Percentiles rank a stretch among this genome's conserved stretches.
Conservation (phyloP, 1,140 invertebrate species). For the Homalodisca vitripennis region DNA sequence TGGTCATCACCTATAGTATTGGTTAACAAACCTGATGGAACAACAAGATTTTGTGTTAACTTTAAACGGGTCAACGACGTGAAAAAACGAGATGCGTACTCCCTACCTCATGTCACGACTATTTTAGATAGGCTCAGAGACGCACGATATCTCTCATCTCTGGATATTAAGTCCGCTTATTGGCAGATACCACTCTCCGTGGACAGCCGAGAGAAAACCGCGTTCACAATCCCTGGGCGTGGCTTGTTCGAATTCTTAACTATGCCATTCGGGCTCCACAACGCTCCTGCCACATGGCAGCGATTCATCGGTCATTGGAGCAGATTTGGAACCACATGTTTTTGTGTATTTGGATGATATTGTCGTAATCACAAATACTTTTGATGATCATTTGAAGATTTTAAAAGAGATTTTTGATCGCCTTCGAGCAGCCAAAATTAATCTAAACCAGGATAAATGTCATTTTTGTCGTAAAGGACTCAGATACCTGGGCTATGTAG, state of each 20-base stretch:
- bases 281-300: neutral
- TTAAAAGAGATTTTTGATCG: slow-evolving; percentile 28
- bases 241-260: neutral
- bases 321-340: slow-evolving; percentile 4
- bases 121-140: neutral
- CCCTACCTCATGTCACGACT: neutral
- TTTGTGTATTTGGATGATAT: neutral
- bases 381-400: slow-evolving; percentile 19
- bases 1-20: slow-evolving; percentile 6
- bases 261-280: neutral
- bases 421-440: neutral
- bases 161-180: neutral
- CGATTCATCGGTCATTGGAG: neutral
- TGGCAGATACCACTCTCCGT: neutral
- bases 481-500: slow-evolving; percentile 20
- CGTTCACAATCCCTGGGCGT: neutral
- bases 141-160: neutral
- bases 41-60: neutral
- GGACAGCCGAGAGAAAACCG: neutral
- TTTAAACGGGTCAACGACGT: neutral
- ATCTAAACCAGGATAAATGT: slow-evolving; percentile 5
- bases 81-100: neutral
- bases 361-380: neutral
- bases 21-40: neutral
- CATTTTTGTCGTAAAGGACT: slow-evolving; percentile 19